Conservation (phyloP, 2,888 invertebrate species). For the Leptinotarsa rubiginosa region DNA sequence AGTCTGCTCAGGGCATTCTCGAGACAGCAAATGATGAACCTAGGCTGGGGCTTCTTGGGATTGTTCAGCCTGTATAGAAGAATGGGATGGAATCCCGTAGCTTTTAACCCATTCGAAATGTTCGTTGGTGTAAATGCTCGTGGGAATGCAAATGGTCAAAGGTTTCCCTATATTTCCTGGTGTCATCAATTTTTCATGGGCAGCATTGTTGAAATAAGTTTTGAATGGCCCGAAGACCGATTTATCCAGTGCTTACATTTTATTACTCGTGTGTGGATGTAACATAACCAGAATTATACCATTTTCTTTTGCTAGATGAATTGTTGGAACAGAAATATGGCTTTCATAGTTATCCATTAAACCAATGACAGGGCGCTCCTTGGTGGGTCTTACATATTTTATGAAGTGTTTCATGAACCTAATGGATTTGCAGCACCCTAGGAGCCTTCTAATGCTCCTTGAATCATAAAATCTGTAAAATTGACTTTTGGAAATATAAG, state of each 20-base stretch:
- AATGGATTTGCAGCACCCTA: not conserved
- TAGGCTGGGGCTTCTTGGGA: too few relatives aligned
- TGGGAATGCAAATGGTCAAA: not conserved
- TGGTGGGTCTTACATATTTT: not conserved
- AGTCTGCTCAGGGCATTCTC: too few relatives aligned
- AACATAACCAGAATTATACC: not conserved
- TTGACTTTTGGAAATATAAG: not conserved
- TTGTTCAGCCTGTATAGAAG: too few relatives aligned
- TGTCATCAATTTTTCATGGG: not conserved
- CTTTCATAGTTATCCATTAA: slow-evolving; percentile 4
- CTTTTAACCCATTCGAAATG: too few relatives aligned
- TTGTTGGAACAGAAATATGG: not conserved
- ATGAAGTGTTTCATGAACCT: not conserved
- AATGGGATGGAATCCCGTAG: too few relatives aligned
- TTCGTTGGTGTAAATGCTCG: too few relatives aligned
- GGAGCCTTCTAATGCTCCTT: not conserved
- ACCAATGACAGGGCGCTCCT: not conserved
- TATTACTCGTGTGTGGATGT: not conserved
- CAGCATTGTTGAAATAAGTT: not conserved
- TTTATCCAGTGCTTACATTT: not conserved
- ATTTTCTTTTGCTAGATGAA: too few relatives aligned
- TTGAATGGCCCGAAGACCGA: not conserved
- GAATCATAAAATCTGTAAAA: not conserved
- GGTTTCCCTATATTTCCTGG: not conserved
- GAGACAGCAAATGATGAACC: too few relatives aligned